phyloP scores from a whole-genome alignment of 2,888 invertebrate species.

The Zelleria hepariella region DNA sequence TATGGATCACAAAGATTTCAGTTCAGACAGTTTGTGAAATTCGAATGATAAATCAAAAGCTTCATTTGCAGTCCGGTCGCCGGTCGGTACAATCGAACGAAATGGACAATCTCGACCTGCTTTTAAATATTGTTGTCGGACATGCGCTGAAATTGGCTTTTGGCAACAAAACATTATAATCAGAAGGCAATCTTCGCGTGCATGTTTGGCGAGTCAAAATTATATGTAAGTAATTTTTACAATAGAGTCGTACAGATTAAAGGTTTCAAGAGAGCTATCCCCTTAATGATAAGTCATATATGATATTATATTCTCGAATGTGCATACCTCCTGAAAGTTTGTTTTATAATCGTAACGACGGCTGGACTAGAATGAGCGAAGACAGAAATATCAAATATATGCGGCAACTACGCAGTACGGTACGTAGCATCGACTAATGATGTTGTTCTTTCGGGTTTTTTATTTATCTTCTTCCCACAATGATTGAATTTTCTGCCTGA shows the following conservation, averaged over 20 bases:
- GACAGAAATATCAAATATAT: no score
- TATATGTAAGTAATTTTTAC: no score
- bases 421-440: no score
- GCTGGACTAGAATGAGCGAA: no score
- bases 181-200: background rate
- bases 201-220: no score
- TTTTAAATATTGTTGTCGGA: background rate
- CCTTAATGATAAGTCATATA: no score
- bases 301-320: no score
- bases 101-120: background rate
- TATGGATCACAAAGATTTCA: background rate
- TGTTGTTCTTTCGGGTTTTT: background rate
- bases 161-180: background rate
- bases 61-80: background rate
- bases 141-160: background rate
- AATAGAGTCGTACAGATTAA: no score
- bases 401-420: no score
- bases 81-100: background rate
- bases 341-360: no score
- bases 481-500: constrained; percentile 37
- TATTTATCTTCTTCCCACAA: constrained; percentile 4
- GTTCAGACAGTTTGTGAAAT: background rate
- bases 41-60: background rate
- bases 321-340: no score
- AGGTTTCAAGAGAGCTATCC: no score